Evolutionary conservation across 2,113 vertebrate genomes (phyloP), one percentile per base, ranked within the genome.

Genomic region (Alectura lathami): DNA sequence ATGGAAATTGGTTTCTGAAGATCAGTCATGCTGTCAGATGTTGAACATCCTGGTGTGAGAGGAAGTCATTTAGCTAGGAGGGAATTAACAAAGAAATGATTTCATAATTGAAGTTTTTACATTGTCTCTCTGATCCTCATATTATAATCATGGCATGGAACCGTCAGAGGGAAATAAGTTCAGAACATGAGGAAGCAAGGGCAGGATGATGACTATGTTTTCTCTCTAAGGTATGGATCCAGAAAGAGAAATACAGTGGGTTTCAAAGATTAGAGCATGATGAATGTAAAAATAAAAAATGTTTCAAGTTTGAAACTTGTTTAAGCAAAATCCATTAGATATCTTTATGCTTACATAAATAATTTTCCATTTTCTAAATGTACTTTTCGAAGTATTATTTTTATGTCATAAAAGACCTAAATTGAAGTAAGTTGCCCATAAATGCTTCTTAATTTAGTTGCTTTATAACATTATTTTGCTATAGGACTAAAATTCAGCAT

Each of bases 11-110:
- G 68, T 59, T 92, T 70, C 27, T 57, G 76, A 91, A 88, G 81
- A 59, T 95, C 83, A 79, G 66, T 79, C 63, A 1, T 42, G 54
- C 88, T 96, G 80, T 91, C 77, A 93, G 77, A 79, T 84, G 64
- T 93, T 96, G 87, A 86, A 93, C 83, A 95, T 96, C 94, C 91
- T 85, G 86, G 80, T 29, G 10, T 78, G 94, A 95, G 83, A 95
- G 88, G 93, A 94, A 95, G 83, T 53, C 26, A 88, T 93, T 95
- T 91, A 81, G 80, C 76, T 36, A 4, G 70, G 70, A 93, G 81
- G 75, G 73, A 94, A 95, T 94, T 95, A 96, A 62, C 80, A 82
- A 86, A 91, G 76, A 89, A 88, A 85, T 80, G 64, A 20, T 86
- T 85, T 90, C 87, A 66, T 95, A 97, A 96, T 92, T 92, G 86